Conservation (phyloP, 2,797 vertebrate genomes). For the Molothrus aeneus region DNA sequence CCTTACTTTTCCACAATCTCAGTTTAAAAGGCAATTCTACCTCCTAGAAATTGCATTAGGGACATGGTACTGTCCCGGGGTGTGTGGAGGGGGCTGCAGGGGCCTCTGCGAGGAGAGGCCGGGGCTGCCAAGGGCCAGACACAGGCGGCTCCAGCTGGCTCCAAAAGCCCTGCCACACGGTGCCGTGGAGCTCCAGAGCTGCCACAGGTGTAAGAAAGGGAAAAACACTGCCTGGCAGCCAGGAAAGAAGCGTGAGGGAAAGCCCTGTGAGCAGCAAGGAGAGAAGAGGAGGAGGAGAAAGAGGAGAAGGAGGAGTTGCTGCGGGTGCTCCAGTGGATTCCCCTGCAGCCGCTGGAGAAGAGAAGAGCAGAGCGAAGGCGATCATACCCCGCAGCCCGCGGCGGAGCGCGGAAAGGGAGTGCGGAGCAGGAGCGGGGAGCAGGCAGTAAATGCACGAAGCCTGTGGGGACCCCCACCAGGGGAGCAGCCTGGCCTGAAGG, state of each 20-base stretch:
- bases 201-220: fast-evolving
- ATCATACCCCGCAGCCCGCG: fast-evolving
- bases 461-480: fast-evolving
- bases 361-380: fast-evolving
- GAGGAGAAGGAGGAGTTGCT: neutral
- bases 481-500: neutral
- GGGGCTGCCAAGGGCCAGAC: neutral
- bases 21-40: neutral
- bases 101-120: fast-evolving
- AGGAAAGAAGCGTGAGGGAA: neutral
- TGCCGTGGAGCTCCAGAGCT: neutral
- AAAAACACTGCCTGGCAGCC: neutral
- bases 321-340: fast-evolving
- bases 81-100: neutral
- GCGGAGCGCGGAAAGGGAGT: too few relatives aligned
- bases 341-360: neutral
- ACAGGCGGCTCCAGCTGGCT: too few relatives aligned
- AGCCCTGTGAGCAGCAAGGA: neutral
- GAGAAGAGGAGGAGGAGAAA: neutral
- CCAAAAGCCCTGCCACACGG: neutral
- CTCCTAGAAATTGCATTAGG: fast-evolving
- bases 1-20: neutral
- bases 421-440: neutral
- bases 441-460: fast-evolving
- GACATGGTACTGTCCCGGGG: fast-evolving